phyloP scores from a whole-genome alignment of 2,888 invertebrate species.

The Stenotaenia linearis region DNA sequence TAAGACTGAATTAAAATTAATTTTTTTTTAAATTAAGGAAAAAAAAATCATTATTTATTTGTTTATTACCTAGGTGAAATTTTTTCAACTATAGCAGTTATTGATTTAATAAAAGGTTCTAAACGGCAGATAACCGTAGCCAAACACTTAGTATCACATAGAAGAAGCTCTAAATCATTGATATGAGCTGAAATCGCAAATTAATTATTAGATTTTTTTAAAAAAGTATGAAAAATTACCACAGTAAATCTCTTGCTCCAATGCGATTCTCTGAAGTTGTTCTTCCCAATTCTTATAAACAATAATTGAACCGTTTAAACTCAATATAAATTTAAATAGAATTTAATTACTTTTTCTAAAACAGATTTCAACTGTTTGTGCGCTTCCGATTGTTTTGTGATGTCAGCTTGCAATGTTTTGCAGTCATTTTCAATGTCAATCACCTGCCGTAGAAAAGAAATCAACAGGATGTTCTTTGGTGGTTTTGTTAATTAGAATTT shows the following conservation, averaged over 20 bases:
- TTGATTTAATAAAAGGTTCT: slow-evolving; percentile 60
- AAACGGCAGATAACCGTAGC: slow-evolving; percentile 59
- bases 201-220: too few species aligned
- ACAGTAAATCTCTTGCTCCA: slow-evolving; percentile 64
- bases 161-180: slow-evolving; percentile 59
- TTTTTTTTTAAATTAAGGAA: neutral
- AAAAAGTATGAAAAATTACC: neutral
- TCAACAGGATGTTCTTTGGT: neutral
- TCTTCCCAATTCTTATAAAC: slow-evolving; percentile 61
- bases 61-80: slow-evolving; percentile 41
- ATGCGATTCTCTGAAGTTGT: slow-evolving; percentile 61
- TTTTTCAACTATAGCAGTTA: slow-evolving; percentile 45
- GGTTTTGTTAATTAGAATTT: neutral
- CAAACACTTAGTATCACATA: slow-evolving; percentile 61
- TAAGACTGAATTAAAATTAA: neutral
- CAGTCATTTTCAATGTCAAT: slow-evolving; percentile 2
- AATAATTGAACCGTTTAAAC: slow-evolving; percentile 37
- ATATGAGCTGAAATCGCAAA: slow-evolving; percentile 50
- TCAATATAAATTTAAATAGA: neutral
- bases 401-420: neutral
- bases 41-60: neutral
- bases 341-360: neutral
- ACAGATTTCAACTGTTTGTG: neutral
- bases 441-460: neutral
- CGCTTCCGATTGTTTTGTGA: neutral